Base-by-base conservation (phyloP, 2,113 vertebrate species). In the Pao palembangensis region DNA sequence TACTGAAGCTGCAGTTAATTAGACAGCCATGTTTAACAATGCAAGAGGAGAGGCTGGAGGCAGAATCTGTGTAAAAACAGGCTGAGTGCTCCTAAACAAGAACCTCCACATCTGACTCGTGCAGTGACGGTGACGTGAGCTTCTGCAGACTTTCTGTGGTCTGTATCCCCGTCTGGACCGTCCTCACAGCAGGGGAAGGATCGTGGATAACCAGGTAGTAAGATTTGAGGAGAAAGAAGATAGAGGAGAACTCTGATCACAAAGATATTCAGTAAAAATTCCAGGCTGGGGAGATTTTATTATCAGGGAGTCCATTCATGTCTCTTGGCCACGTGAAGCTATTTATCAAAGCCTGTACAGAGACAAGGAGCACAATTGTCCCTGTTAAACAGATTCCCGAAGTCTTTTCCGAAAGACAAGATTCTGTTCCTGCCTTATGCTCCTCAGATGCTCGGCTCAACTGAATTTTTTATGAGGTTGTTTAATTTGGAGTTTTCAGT, bases 1-100 rank as follows among this genome's bases (percentile, higher is more conserved):
- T 46, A 53, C 63, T 56, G 48, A 69, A 54, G 64, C 52, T 64
- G 66, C 38, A 15, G 51, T 75, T 86, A 82, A 84, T 81, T 67
- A 86, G 73, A 71, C 64, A 64, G 62, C 31, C 38, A 67, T 58
- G 73, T 52, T 19, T 53, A 67, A 44, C 69, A 57, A 57, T 55
- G 34, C 38, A 49, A 77, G 50, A 71, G 64, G 54, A 79, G 48
- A 62, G 60, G 63, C 20, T 49, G 61, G 63, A 55, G 55, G 69
- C 73, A 64, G 46, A 46, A 70, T 78, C 71, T 52, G 71, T 60
- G 61, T 54, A 78, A 51, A 64, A 67, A 79, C 55, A 79, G 72
- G 63, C 25, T 21, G 61, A 66, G 55, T 56, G 25, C 67, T 53
- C 73, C 60, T 75, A 58, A 59, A 71, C 28, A 46, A 47, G 65